Percentiles rank a stretch among this genome's conserved stretches.
Conservation (phyloP, 2,113 vertebrate species). For the Phrynocephalus versicolor region DNA sequence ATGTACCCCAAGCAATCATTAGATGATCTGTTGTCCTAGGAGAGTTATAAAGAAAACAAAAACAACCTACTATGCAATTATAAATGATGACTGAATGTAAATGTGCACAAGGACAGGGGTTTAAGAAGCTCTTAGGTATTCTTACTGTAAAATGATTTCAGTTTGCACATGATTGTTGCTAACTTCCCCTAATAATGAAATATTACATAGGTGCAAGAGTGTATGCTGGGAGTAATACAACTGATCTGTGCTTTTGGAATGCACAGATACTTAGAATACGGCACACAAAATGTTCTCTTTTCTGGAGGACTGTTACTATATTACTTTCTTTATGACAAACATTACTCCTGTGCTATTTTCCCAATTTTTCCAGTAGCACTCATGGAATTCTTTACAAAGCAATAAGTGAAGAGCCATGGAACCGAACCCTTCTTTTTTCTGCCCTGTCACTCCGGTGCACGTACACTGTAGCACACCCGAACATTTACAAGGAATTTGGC, state of each 20-base stretch:
- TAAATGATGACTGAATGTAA: slow-evolving; percentile 29
- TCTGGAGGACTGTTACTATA: too few species aligned
- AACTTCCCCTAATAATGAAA: too few species aligned
- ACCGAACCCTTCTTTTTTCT: neutral
- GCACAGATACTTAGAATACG: too few species aligned
- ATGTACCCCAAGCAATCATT: neutral
- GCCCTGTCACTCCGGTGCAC: too few species aligned
- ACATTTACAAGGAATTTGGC: neutral
- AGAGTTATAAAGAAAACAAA: neutral
- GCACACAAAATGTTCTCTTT: too few species aligned
- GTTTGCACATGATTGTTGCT: too few species aligned
- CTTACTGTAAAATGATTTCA: too few species aligned
- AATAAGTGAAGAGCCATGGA: neutral
- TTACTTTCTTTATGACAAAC: too few species aligned
- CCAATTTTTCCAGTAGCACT: neutral
- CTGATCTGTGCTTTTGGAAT: too few species aligned
- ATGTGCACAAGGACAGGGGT: neutral
- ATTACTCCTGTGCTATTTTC: neutral
- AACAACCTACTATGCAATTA: neutral
- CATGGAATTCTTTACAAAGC: neutral
- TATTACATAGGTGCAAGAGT: too few species aligned
- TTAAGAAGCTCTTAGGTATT: neutral
- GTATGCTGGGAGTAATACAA: too few species aligned
- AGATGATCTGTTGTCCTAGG: neutral
- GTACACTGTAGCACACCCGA: neutral